Evolutionary conservation across 1,140 invertebrate species (phyloP).

Genomic region (Aphidius ervi): DNA sequence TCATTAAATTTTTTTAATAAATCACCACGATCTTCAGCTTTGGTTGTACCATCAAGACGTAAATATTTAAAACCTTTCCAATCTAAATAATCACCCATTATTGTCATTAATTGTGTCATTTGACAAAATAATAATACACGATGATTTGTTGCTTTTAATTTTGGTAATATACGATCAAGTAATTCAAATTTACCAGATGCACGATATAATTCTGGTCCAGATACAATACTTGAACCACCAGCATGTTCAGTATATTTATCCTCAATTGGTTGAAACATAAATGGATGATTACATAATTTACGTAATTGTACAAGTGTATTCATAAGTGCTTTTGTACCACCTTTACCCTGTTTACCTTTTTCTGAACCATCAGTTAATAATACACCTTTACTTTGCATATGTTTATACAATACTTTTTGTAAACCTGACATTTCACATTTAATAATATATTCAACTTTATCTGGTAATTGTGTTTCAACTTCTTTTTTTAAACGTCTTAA

Average conservation of each 20-base stretch:
- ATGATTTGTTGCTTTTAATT: constrained; percentile 86
- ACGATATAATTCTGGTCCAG: constrained; percentile 86
- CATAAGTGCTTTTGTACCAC: constrained; percentile 95
- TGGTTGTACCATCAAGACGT: constrained; percentile 91
- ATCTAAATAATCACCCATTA: constrained; percentile 95
- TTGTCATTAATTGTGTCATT: constrained; percentile 99
- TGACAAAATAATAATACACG: constrained; percentile 97
- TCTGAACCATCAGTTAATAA: constrained; percentile 91
- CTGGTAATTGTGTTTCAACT: constrained; percentile 96
- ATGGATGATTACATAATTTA: constrained; percentile 98
- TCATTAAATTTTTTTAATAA: constrained; percentile 90
- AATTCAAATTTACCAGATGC: constrained; percentile 97
- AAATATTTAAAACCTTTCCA: constrained; percentile 77
- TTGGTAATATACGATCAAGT: constrained; percentile 95
- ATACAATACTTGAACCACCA: constrained; percentile 64
- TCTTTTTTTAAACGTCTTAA: constrained; percentile 95
- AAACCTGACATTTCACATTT: constrained; percentile 98
- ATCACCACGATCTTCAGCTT: constrained; percentile 94
- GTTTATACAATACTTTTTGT: constrained; percentile 88
- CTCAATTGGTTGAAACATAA: constrained; percentile 98
- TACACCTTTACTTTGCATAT: constrained; percentile 96
- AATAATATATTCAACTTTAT: constrained; percentile 98
- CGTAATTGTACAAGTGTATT: constrained; percentile 97
- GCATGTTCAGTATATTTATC: constrained; percentile 93
- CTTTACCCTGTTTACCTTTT: constrained; percentile 90